A percentile compares a stretch with the other conserved stretches of the same genome.
Conservation (phyloP, 2,113 vertebrate species). For the Cyanoramphus novaezelandiae region DNA sequence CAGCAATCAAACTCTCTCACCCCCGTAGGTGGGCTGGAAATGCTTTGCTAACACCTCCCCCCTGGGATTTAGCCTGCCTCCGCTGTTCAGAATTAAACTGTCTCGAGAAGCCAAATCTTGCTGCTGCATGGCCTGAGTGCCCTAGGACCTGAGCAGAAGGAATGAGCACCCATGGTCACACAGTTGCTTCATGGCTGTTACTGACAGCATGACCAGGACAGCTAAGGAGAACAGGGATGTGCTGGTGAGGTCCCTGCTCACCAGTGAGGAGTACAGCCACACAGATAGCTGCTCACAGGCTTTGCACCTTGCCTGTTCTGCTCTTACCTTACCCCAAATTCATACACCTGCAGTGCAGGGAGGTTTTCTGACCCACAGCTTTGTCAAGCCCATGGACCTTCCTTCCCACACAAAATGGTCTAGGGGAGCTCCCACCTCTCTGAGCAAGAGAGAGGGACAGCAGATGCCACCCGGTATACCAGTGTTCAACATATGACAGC, state of each 20-base stretch:
- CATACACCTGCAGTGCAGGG: rapidly evolving
- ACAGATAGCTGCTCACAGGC: neutral
- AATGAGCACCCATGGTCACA: rapidly evolving
- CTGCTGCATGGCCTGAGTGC: neutral
- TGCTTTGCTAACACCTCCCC: neutral
- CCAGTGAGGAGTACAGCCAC: neutral
- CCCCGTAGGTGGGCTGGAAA: neutral
- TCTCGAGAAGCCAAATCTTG: neutral
- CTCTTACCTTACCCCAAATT: neutral
- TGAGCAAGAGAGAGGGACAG: neutral
- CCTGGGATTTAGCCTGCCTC: neutral
- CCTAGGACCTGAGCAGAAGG: neutral
- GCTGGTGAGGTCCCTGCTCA: neutral
- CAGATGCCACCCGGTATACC: neutral
- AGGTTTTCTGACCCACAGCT: neutral
- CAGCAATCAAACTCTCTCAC: neutral
- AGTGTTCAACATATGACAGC: neutral
- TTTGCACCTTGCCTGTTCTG: neutral
- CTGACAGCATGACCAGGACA: neutral
- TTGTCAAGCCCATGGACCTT: neutral
- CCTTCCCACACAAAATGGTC: neutral
- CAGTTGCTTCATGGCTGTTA: neutral
- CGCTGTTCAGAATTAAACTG: neutral
- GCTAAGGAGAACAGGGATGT: neutral
- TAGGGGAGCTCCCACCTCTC: neutral